Conservation (phyloP, 2,797 vertebrate species). For the Enteromius viviparus region DNA sequence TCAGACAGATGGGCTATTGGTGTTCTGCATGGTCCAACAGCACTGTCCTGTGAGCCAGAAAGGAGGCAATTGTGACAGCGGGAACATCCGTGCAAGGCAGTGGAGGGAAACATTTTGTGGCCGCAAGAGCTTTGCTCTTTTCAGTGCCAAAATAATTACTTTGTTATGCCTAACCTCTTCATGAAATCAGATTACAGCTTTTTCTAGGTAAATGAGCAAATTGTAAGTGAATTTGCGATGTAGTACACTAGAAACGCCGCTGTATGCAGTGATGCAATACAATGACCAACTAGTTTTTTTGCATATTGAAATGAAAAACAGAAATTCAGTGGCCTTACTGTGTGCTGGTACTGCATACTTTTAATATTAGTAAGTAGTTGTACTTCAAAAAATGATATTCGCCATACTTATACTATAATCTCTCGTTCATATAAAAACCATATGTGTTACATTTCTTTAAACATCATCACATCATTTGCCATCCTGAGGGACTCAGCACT, state of each 20-base stretch:
- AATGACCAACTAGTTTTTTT: neutral
- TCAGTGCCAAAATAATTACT: conserved; percentile 10
- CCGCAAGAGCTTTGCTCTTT: conserved; percentile 20
- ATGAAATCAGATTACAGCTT: conserved; percentile 15
- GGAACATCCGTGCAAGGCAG: conserved; percentile 21
- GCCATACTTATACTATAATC: neutral
- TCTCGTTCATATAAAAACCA: neutral
- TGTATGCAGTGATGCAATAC: neutral
- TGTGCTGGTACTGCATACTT: neutral
- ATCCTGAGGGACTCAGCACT: neutral
- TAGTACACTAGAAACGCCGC: neutral
- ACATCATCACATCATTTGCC: conserved; percentile 9
- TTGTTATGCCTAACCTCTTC: conserved; percentile 20
- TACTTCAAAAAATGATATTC: neutral
- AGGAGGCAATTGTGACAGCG: conserved; percentile 27
- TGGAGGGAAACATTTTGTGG: conserved; percentile 18
- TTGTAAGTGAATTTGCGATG: neutral
- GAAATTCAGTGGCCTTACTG: neutral
- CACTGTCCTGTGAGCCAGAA: conserved; percentile 42
- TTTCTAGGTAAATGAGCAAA: neutral
- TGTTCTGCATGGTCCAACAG: conserved; percentile 41
- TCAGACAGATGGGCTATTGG: conserved; percentile 42
- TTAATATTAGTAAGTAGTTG: neutral
- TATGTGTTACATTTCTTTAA: neutral
- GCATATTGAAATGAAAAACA: neutral